Percentiles rank a stretch among this genome's conserved stretches.
Evolutionary conservation across 37 sponge, comb jelly and placozoan genomes (phyloP).

Genomic region (Axinella damicornis): DNA sequence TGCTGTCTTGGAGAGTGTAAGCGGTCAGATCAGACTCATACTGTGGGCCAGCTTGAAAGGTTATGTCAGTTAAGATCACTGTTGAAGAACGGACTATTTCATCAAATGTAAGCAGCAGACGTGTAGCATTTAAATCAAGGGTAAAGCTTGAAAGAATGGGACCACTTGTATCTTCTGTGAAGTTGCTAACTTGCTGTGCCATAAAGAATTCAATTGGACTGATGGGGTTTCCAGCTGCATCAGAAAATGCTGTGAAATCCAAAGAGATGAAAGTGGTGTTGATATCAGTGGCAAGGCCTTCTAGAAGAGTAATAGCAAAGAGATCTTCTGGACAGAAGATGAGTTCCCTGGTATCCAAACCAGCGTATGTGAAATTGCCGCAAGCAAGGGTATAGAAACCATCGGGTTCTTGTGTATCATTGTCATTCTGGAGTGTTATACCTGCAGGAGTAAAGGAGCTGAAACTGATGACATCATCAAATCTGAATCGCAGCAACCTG

Average conservation of each 20-base stretch:
- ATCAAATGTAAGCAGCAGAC: slow-evolving; percentile 77
- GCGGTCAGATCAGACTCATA: slow-evolving; percentile 28
- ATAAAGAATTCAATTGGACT: not conserved
- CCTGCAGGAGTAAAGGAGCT: slow-evolving; percentile 43
- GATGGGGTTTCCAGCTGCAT: slow-evolving; percentile 54
- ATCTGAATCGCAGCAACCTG: slow-evolving; percentile 66
- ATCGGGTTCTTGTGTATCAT: not conserved
- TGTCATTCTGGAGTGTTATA: slow-evolving; percentile 69
- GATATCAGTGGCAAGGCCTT: slow-evolving; percentile 55
- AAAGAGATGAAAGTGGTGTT: slow-evolving; percentile 81
- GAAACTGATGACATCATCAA: slow-evolving; percentile 70
- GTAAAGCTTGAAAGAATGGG: slow-evolving; percentile 68
- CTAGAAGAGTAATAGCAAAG: slow-evolving; percentile 64
- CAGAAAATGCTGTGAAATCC: slow-evolving; percentile 58
- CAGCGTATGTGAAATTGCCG: slow-evolving; percentile 17
- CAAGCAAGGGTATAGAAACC: slow-evolving; percentile 49
- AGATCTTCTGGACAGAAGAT: slow-evolving; percentile 62
- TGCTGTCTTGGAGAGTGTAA: slow-evolving; percentile 48
- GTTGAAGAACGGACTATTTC: slow-evolving; percentile 73
- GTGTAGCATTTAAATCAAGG: slow-evolving; percentile 61
- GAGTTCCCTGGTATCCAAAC: slow-evolving; percentile 24
- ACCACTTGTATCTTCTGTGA: slow-evolving; percentile 60
- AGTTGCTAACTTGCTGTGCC: slow-evolving; percentile 57
- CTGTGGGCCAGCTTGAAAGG: slow-evolving; percentile 54
- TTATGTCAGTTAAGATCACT: slow-evolving; percentile 61